These are phyloP conservation scores for Lordiphosa collinella DNA, from an alignment of 1,140 invertebrate species.

Conservation along the genomic window DNA sequence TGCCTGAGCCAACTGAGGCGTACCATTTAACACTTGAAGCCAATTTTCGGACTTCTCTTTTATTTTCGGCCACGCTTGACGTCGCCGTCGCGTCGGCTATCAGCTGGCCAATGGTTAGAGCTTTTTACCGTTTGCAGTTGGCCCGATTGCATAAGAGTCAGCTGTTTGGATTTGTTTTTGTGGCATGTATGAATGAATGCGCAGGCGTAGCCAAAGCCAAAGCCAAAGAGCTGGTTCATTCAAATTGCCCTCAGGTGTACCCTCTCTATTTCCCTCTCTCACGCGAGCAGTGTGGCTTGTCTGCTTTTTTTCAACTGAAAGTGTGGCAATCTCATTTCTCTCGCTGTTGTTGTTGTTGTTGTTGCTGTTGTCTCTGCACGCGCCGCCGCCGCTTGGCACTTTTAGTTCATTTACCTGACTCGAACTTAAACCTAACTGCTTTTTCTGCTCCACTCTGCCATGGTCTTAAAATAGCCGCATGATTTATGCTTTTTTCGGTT, in stretches of 20 bases:
- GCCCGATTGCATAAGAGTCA: constrained; percentile 56
- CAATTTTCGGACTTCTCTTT: constrained; percentile 12
- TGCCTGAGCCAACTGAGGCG: neutral
- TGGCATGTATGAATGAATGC: constrained; percentile 28
- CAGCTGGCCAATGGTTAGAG: constrained; percentile 39
- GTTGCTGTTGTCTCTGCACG: constrained; percentile 36
- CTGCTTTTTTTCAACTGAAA: constrained; percentile 41
- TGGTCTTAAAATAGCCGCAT: constrained; percentile 60
- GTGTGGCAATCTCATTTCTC: constrained; percentile 71
- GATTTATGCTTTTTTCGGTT: constrained; percentile 38
- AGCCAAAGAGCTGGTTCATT: constrained; percentile 31
- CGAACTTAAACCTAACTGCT: constrained; percentile 44
- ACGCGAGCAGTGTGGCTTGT: neutral
- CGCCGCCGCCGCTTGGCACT: constrained; percentile 56
- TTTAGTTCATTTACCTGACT: constrained; percentile 72
- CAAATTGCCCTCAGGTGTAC: constrained; percentile 21
- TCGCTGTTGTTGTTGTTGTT: constrained; percentile 18
- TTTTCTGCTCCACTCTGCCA: constrained; percentile 8
- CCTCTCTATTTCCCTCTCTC: neutral
- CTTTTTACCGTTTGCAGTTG: constrained; percentile 53
- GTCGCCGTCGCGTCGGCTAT: constrained; percentile 8
- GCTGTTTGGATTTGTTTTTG: constrained; percentile 28
- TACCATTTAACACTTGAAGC: constrained; percentile 20
- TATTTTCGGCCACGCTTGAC: constrained; percentile 51
- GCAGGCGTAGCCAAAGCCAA: constrained; percentile 19